Percentiles rank a stretch among this genome's conserved stretches.
Evolutionary conservation across 2,797 vertebrate genomes (phyloP).

Genomic region (Pangasius djambal): DNA sequence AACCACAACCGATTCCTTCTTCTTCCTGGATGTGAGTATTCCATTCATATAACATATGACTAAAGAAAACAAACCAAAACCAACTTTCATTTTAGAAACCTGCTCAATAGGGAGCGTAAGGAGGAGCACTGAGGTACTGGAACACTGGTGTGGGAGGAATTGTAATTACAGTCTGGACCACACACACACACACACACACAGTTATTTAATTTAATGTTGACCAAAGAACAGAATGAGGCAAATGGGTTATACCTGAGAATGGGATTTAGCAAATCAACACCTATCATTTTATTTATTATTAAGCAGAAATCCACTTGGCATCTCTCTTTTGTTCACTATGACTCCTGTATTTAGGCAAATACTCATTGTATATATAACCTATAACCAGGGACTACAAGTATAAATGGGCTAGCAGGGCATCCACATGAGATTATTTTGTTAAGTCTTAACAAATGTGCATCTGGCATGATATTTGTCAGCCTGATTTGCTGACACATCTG

Average conservation of each 20-base stretch:
- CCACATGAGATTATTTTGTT: neutral
- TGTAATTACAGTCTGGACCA: slow-evolving; percentile 36
- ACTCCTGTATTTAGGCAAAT: neutral
- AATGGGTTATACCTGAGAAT: neutral
- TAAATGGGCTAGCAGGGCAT: neutral
- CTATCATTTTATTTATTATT: neutral
- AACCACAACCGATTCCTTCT: slow-evolving; percentile 4
- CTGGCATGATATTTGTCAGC: neutral
- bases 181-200: slow-evolving; percentile 54
- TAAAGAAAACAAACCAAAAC: slow-evolving; percentile 33
- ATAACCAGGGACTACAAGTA: neutral
- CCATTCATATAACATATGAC: neutral
- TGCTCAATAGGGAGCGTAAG: neutral
- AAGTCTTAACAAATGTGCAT: no score
- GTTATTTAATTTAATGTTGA: no score
- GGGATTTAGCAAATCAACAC: neutral
- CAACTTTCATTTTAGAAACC: slow-evolving; percentile 26
- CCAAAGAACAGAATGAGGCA: neutral
- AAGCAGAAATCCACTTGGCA: neutral
- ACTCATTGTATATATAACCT: neutral
- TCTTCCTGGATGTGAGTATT: slow-evolving; percentile 12
- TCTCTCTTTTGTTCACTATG: neutral
- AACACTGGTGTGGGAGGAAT: slow-evolving; percentile 36
- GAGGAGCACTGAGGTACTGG: slow-evolving; percentile 17
- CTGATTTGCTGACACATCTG: neutral